A percentile compares a stretch with the other conserved stretches of the same genome.
Evolutionary conservation across 2,113 vertebrate species (phyloP).

Genomic region (Lepus europaeus): DNA sequence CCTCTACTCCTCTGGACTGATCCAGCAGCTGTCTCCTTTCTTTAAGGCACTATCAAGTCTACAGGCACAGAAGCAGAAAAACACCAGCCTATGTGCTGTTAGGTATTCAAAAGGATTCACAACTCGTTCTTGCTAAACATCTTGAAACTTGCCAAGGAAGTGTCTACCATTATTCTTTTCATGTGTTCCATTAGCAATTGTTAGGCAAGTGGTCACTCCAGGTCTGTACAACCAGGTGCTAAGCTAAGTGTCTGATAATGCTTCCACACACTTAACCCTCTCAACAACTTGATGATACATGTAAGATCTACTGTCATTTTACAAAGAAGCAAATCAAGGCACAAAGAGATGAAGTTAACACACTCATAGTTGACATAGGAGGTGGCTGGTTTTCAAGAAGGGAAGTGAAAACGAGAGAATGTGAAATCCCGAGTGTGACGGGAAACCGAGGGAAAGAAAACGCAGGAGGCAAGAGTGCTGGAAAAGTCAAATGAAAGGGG

Average conservation of each 20-base stretch:
- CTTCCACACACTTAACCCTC: background rate
- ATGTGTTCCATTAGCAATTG: background rate
- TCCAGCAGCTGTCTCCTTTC: background rate
- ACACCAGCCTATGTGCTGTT: background rate
- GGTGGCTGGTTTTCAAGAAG: background rate
- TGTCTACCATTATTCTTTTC: background rate
- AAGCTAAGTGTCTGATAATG: background rate
- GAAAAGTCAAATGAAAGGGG: background rate
- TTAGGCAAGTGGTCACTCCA: background rate
- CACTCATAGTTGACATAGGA: background rate
- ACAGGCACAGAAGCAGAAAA: background rate
- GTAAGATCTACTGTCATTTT: background rate
- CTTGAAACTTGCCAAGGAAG: slow-evolving; percentile 9
- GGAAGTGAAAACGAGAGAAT: background rate
- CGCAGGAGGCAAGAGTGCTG: background rate
- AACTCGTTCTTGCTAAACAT: background rate
- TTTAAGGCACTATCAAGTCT: background rate
- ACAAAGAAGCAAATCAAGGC: slow-evolving; percentile 16
- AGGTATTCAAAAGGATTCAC: slow-evolving; percentile 20
- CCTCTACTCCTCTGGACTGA: background rate
- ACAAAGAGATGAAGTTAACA: background rate
- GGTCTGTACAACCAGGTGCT: background rate
- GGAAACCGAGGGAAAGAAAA: background rate
- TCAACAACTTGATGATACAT: background rate
- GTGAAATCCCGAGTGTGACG: background rate